These are phyloP conservation scores for Hermetia illucens DNA, from an alignment of 1,140 invertebrate species.

Conservation along the genomic window DNA sequence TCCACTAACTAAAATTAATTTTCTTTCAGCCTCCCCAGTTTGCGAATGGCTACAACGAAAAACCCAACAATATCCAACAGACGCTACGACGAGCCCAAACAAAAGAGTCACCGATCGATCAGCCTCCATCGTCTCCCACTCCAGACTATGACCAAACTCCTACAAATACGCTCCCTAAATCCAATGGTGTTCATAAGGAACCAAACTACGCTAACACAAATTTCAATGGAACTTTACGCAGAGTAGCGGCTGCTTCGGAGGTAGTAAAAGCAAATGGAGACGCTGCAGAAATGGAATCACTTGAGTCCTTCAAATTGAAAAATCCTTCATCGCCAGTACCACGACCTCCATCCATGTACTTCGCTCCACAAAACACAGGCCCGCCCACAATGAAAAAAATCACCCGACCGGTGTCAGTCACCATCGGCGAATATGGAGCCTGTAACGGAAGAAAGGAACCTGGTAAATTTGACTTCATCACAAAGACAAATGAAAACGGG, in stretches of 20 bases:
- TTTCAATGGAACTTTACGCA: too few relatives aligned
- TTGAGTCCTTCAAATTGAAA: constrained; percentile 54
- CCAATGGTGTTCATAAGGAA: too few relatives aligned
- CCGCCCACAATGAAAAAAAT: constrained; percentile 35
- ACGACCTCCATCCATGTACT: constrained; percentile 52
- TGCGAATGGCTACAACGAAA: constrained; percentile 15
- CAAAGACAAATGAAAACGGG: constrained; percentile 22
- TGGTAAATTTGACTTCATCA: constrained; percentile 50
- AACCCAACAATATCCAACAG: constrained; percentile 1
- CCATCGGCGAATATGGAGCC: constrained; percentile 49
- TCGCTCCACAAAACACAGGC: constrained; percentile 35
- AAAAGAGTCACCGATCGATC: constrained; percentile 4
- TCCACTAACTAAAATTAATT: constrained; percentile 6
- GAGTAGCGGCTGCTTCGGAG: constrained; percentile 16
- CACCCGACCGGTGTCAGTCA: constrained; percentile 40
- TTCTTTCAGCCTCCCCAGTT: constrained; percentile 28
- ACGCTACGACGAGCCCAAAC: constrained; percentile 2
- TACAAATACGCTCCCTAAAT: not conserved
- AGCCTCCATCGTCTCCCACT: constrained; percentile 36
- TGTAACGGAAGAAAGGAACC: constrained; percentile 40
- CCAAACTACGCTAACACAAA: too few relatives aligned
- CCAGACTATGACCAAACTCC: constrained; percentile 41
- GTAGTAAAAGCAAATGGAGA: constrained; percentile 32
- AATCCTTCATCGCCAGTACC: constrained; percentile 40
- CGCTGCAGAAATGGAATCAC: constrained; percentile 49